Evolutionary conservation across 64 coral and sea anemone species (phyloP), one percentile per base, ranked within the genome.

Genomic region (Stylophora pistillata): DNA sequence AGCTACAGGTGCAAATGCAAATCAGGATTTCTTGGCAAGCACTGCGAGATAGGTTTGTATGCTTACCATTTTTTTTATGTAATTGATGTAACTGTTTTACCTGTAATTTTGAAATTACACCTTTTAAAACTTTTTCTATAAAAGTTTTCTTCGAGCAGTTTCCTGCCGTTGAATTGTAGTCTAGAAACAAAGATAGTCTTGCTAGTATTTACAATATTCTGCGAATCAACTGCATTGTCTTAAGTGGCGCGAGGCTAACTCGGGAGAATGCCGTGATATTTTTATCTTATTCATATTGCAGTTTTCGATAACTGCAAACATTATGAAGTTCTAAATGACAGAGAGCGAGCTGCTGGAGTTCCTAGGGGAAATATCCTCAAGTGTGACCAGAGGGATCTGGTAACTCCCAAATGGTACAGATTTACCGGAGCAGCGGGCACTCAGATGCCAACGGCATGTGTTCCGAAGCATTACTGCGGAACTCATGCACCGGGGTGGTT

Each of bases 1-100:
- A 73, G 81, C 17, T 91, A 91, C 71, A 85, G 69, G 55, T 91
- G 89, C 16, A 64, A 53, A 53, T 91, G 89, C 62, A 60, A 14
- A 54, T 5, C 56, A 1, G 89, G 89, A 29, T 85, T 64, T 18
- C 23, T 61, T 5, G 89, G 89, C 12, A 85, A 77, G 58, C 71
- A 77, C n/a, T 91, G 89, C 56, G 89, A 82, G 21, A 76, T 28
- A 9, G 87, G 87, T 89, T 10, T 18, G 31, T 55, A 20, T n/a
- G 21, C 15, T 5, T 15, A 16, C 60, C 15, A 21, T 18, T 47
- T 47, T 47, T 47, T 47, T 47, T 47, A 3, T 47, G 3, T 47
- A 47, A 7, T 47, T 47, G 37, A 47, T 47, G 37, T 47, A 4
- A 7, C 37, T 47, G 0, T 47, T 47, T 47, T 47, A 4, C 37